Percentiles rank a stretch among this genome's conserved stretches.
Evolutionary conservation across 2,113 vertebrate genomes (phyloP).

Genomic region (Polypterus bichir): DNA sequence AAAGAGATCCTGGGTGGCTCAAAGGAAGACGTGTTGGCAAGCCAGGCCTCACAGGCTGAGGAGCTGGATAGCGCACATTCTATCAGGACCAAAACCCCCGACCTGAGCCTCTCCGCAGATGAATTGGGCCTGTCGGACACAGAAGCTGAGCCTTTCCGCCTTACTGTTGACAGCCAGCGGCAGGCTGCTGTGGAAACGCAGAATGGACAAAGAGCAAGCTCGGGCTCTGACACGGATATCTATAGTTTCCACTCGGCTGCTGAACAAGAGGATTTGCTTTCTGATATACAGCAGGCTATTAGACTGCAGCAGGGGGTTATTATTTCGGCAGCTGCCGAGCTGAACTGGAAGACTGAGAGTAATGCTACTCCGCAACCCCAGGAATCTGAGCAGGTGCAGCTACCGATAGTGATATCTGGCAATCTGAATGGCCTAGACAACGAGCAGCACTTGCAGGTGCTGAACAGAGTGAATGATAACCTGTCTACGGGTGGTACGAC

Average conservation of each 20-base stretch:
- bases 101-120: slow-evolving; percentile 73
- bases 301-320: slow-evolving; percentile 59
- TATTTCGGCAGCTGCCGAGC: slow-evolving; percentile 32
- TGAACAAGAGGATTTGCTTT: slow-evolving; percentile 90
- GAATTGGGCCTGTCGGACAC: slow-evolving; percentile 75
- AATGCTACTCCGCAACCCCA: slow-evolving; percentile 32
- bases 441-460: neutral
- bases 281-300: slow-evolving; percentile 91
- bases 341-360: slow-evolving; percentile 32
- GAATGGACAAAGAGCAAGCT: slow-evolving; percentile 74
- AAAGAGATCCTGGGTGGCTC: slow-evolving; percentile 63
- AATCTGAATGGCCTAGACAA: slow-evolving; percentile 23
- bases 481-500: too few species aligned
- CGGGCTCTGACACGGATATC: slow-evolving; percentile 88
- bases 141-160: slow-evolving; percentile 46
- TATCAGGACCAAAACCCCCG: slow-evolving; percentile 64
- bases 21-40: slow-evolving; percentile 69
- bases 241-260: slow-evolving; percentile 94
- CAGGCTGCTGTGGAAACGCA: slow-evolving; percentile 42
- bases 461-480: neutral
- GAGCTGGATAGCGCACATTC: slow-evolving; percentile 69
- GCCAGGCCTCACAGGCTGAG: slow-evolving; percentile 51
- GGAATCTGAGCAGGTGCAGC: slow-evolving; percentile 35
- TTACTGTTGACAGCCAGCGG: slow-evolving; percentile 36
- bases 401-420: slow-evolving; percentile 25